Evolutionary conservation across 2,113 vertebrate species (phyloP), one percentile per base, ranked within the genome.

Genomic region (Hippocampus abdominalis): DNA sequence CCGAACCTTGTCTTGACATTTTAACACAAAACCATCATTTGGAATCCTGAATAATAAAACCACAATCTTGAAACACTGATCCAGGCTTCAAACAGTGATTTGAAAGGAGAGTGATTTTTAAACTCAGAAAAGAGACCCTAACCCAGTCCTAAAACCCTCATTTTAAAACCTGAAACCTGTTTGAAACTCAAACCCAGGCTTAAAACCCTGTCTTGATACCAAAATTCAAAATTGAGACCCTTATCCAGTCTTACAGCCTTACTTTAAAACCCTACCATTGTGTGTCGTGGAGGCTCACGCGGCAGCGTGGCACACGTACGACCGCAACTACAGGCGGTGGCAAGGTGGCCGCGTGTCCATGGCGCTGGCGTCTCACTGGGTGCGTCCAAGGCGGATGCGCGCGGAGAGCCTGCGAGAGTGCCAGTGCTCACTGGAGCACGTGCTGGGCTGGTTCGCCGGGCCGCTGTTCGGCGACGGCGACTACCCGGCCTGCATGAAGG

Each of bases 371-470:
- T 99, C 97, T 15, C 97, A 98, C 86, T 98, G 97, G 97, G 94
- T 98, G 86, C 93, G 79, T 64, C 97, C 97, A 54, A 93, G 90
- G 44, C 92, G 12, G 54, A 94, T 93, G 66, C 93, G 92, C 0
- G 84, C 92, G 68, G 89, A 94, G 39, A 92, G 90, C 85, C 90
- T 94, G 59, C 75, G 79, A 29, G 92, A 94, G 59, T 98, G 97
- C 72, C 95, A 98, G 84, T 96, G 95, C 77, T 99, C 97, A 20
- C 90, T 99, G 60, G 94, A 98, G 80, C 96, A 95, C 0, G 96
- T 97, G 9, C 89, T 99, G 1, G 96, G 97, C 63, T 99, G 97
- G 97, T 99, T 99, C 71, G 97, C 97, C 56, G 94, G 93, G 60
- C 97, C 97, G 1, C 78, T 99, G 63, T 99, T 98, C 83, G 88